Evolutionary conservation across 2,113 vertebrate species (phyloP).

Genomic region (Centrocercus urophasianus): DNA sequence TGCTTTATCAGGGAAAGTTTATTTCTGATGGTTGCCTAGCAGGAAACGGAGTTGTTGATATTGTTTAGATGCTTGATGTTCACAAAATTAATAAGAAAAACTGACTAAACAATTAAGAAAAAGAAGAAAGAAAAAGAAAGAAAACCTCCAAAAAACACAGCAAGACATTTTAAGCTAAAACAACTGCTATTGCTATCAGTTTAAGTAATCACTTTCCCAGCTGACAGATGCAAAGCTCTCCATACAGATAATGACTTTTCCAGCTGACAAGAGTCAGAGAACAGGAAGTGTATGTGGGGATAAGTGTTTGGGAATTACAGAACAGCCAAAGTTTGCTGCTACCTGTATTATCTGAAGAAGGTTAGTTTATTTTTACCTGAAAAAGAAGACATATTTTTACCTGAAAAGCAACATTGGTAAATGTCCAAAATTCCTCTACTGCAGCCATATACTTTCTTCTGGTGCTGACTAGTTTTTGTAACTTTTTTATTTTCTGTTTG

Average conservation of each 20-base stretch:
- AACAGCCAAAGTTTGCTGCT: constrained; percentile 69
- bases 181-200: constrained; percentile 75
- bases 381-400: too few species aligned
- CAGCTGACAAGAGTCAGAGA: constrained; percentile 65
- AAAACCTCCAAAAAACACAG: neutral
- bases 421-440: neutral
- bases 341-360: constrained; percentile 65
- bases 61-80: neutral
- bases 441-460: neutral
- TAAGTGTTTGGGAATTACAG: constrained; percentile 70
- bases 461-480: neutral
- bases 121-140: neutral
- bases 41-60: neutral
- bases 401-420: constrained; percentile 1
- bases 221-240: constrained; percentile 75
- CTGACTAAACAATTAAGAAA: neutral
- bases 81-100: neutral
- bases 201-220: constrained; percentile 73
- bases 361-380: neutral
- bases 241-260: constrained; percentile 72
- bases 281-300: constrained; percentile 69
- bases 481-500: neutral
- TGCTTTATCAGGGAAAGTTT: neutral
- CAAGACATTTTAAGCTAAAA: constrained; percentile 51
- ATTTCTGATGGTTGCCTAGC: neutral